Evolutionary conservation across 2,113 vertebrate genomes (phyloP).

Genomic region (Psilopsiagon aurifrons): DNA sequence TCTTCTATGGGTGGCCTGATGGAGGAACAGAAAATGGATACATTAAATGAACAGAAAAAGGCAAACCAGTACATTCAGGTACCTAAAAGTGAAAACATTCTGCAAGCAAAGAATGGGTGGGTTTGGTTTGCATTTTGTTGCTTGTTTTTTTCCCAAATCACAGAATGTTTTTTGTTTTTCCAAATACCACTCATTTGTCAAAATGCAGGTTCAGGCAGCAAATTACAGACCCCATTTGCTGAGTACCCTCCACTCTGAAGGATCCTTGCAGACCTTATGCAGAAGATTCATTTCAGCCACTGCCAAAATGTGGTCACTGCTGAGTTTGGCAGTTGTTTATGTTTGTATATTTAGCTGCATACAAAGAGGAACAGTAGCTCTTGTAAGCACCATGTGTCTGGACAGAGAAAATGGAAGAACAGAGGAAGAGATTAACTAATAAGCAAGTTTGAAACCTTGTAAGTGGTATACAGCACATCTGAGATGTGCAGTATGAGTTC

Average conservation of each 20-base stretch:
- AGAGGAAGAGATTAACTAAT: background rate
- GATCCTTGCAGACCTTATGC: background rate
- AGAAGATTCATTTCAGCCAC: background rate
- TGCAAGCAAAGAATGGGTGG: background rate
- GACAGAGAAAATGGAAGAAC: background rate
- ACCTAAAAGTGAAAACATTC: background rate
- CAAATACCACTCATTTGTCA: background rate
- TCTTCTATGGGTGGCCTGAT: constrained; percentile 89
- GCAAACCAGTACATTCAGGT: background rate
- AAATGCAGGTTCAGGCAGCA: background rate
- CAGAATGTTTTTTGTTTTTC: background rate
- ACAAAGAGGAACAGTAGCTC: background rate
- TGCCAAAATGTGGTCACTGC: background rate
- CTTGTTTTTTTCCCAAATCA: background rate
- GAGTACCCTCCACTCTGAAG: background rate
- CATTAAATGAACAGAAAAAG: background rate
- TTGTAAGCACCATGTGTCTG: background rate
- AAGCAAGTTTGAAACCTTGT: background rate
- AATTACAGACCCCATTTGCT: background rate
- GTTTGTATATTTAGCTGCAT: background rate
- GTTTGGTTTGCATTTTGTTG: background rate
- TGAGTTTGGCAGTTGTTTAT: background rate
- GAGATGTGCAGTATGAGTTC: background rate
- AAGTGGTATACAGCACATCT: background rate
- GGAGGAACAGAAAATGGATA: background rate